Evolutionary conservation across 1,140 invertebrate genomes (phyloP).

Genomic region (Copidosoma floridanum): DNA sequence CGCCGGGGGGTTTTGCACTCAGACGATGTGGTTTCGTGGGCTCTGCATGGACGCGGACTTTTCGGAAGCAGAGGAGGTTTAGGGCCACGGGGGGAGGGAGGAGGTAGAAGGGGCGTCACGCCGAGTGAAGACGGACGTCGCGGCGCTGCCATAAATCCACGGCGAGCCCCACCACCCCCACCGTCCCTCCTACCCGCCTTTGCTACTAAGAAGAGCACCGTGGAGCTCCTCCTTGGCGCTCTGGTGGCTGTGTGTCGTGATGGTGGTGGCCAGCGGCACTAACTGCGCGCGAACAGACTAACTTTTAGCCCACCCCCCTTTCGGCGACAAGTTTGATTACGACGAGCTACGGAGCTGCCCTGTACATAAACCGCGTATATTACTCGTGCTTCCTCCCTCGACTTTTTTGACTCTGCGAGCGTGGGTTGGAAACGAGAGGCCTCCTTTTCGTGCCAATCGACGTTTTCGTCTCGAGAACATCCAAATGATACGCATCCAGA

Average conservation of each 20-base stretch:
- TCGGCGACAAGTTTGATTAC: slow-evolving; percentile 30
- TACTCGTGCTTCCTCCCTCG: too few relatives aligned
- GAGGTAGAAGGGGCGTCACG: slow-evolving; percentile 50
- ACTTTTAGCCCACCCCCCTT: slow-evolving; percentile 47
- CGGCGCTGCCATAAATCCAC: slow-evolving; percentile 56
- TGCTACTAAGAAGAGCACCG: slow-evolving; percentile 27
- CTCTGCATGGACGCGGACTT: slow-evolving; percentile 13
- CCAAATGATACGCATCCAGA: too few relatives aligned
- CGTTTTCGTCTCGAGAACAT: too few relatives aligned
- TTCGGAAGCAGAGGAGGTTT: background rate
- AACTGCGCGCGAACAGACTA: slow-evolving; percentile 49
- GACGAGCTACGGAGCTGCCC: too few relatives aligned
- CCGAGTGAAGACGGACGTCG: slow-evolving; percentile 58
- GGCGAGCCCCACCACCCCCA: slow-evolving; percentile 11
- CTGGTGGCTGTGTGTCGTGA: too few relatives aligned
- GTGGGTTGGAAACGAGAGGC: too few relatives aligned
- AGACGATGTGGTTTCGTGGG: slow-evolving; percentile 28
- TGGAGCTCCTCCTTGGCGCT: too few relatives aligned
- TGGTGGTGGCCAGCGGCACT: slow-evolving; percentile 30
- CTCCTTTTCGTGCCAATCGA: too few relatives aligned
- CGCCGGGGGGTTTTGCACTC: slow-evolving; percentile 6
- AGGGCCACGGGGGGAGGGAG: too few relatives aligned
- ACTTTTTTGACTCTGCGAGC: too few relatives aligned
- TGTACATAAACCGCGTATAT: too few relatives aligned
- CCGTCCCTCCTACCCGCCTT: background rate